Evolutionary conservation across 2,113 vertebrate species (phyloP).

Genomic region (Thymallus thymallus): DNA sequence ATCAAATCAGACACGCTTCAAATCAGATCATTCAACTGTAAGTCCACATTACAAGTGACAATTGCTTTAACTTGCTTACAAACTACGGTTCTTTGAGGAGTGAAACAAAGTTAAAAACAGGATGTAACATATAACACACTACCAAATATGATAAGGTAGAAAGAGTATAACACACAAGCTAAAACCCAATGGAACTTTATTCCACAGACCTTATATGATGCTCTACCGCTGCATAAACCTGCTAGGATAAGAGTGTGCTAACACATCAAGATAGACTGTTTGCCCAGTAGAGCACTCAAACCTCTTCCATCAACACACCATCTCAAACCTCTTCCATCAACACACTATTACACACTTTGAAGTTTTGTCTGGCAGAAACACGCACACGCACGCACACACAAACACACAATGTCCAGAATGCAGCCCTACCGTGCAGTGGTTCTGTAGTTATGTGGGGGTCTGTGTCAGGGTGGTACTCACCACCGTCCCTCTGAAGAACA

Average conservation of each 20-base stretch:
- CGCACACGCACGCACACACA: background rate
- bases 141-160: no score
- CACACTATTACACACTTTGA: background rate
- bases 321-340: background rate
- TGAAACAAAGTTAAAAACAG: no score
- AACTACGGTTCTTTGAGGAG: no score
- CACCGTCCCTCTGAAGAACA: slow-evolving; percentile 33
- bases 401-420: slow-evolving; percentile 4
- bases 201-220: no score
- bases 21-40: no score
- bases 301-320: background rate
- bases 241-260: background rate
- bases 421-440: slow-evolving; percentile 54
- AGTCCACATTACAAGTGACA: no score
- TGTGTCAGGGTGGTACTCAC: slow-evolving; percentile 41
- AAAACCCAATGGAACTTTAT: no score
- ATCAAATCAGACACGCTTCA: no score
- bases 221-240: slow-evolving; percentile 9
- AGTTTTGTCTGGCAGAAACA: slow-evolving; percentile 4
- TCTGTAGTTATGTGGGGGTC: slow-evolving; percentile 46
- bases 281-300: background rate
- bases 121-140: no score
- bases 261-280: slow-evolving; percentile 1
- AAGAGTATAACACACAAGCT: no score
- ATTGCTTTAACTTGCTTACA: no score